Evolutionary conservation across 2,888 invertebrate species (phyloP), one percentile per base, ranked within the genome.

Genomic region (Liodrosophila aerea): DNA sequence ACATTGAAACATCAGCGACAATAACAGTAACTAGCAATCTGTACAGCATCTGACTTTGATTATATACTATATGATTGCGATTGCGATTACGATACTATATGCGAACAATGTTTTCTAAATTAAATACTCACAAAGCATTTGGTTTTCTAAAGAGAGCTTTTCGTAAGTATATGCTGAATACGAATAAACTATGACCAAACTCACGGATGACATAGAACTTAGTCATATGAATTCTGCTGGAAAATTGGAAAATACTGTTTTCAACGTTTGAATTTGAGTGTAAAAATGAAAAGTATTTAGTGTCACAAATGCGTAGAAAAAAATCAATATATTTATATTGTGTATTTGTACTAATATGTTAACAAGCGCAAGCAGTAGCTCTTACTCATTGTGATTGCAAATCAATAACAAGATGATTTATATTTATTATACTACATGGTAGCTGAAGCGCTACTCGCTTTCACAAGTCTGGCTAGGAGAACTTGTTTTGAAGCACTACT

Each of bases 131-230:
- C 88, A 87, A 77, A 45, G 74, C 83, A 18, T 76, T 51, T 1
- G 87, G 83, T 34, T 76, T 78, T 81, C 69, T 87, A 77, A 72
- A 87, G 13, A 88, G 66, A 58, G 88, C 76, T 63, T 88, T 88
- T 68, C 86, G 83, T 58, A 88, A 68, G 63, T 86, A 81, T 54
- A 88, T 75, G 58, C 77, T 74, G 71, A 87, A 76, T 61, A 87
- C 53, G 66, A 73, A 86, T 52, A 87, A 61, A 34, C 85, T 86
- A 68, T 87, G 87, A 65, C 60, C 85, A 60, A 77, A 63, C 49
- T 87, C 81, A 52, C 72, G 50, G 65, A 66, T 85, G 47, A 58
- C 49, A 62, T 50, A 53, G 47, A 68, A 62, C 34, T 67, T 52
- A 40, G 66, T 61, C 71, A 76, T 72, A 31, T 64, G 57, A 52